Conservation (phyloP, 2,113 vertebrate genomes). For the Microcebus ravelobensis region DNA sequence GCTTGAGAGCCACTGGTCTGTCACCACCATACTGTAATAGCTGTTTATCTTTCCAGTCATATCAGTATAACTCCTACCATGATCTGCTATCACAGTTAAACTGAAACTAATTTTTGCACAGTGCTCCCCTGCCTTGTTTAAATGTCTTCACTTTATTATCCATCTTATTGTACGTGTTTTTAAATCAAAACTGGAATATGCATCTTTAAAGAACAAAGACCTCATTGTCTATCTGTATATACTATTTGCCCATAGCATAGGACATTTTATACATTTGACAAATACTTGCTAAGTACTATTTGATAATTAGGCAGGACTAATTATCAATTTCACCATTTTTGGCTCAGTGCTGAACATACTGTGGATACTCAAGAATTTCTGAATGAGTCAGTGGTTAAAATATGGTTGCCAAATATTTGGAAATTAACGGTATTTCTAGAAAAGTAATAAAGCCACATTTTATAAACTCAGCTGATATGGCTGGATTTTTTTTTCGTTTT, state of each 20-base stretch:
- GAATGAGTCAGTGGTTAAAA: neutral
- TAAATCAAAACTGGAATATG: slow-evolving; percentile 1
- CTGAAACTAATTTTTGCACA: neutral
- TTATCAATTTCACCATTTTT: neutral
- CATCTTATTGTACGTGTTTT: neutral
- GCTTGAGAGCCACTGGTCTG: neutral
- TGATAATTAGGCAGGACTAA: neutral
- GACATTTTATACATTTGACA: neutral
- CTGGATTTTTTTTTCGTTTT: neutral
- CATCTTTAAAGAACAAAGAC: neutral
- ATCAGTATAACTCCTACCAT: neutral
- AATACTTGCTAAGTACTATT: neutral
- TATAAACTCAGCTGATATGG: neutral
- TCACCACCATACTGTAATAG: neutral
- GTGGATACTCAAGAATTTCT: slow-evolving; percentile 6
- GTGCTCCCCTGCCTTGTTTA: neutral
- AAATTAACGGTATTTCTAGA: slow-evolving; percentile 18
- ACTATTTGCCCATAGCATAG: neutral
- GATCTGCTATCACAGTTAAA: neutral
- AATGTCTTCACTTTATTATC: neutral
- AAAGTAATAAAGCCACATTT: slow-evolving; percentile 25
- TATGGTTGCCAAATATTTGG: neutral
- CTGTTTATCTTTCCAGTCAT: neutral
- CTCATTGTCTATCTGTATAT: neutral
- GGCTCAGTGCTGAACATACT: neutral